A percentile compares a stretch with the other conserved stretches of the same genome.
phyloP scores from a whole-genome alignment of 2,888 invertebrate species.

The Gastrophysa polygoni region DNA sequence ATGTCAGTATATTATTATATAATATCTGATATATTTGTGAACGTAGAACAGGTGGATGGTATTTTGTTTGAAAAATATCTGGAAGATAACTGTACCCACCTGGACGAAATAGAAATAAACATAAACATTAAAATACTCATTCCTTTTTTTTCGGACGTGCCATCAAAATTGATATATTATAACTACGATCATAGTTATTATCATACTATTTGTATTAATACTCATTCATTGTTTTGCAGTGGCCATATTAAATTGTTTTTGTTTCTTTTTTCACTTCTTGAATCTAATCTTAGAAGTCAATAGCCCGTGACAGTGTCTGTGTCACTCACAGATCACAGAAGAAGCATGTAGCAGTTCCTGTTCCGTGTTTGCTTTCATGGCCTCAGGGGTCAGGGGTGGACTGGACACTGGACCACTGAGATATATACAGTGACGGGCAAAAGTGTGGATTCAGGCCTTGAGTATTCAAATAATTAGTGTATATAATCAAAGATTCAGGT shows the following conservation, averaged over 20 bases:
- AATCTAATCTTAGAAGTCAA: too few relatives aligned
- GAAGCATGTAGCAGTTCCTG: too few relatives aligned
- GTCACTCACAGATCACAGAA: too few relatives aligned
- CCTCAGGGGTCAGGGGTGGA: too few relatives aligned
- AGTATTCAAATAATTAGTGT: too few relatives aligned
- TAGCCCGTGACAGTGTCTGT: too few relatives aligned
- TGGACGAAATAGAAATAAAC: constrained; percentile 28
- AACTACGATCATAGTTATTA: not conserved
- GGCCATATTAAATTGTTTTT: not conserved
- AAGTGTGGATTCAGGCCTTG: too few relatives aligned
- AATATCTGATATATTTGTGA: not conserved
- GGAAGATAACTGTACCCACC: constrained; percentile 27
- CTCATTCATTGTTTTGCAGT: not conserved
- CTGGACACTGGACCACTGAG: too few relatives aligned
- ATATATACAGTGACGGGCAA: too few relatives aligned
- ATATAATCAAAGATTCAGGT: too few relatives aligned
- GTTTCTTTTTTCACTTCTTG: too few relatives aligned
- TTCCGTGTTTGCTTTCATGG: too few relatives aligned
- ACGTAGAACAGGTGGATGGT: not conserved
- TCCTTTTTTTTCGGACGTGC: constrained; percentile 42
- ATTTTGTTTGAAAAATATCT: not conserved
- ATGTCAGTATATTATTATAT: not conserved
- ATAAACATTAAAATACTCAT: constrained; percentile 43
- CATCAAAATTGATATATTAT: constrained; percentile 22
- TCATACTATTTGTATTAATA: not conserved